These are phyloP conservation scores for Amiota mariae DNA, from an alignment of 2,888 invertebrate species.

Conservation along the genomic window DNA sequence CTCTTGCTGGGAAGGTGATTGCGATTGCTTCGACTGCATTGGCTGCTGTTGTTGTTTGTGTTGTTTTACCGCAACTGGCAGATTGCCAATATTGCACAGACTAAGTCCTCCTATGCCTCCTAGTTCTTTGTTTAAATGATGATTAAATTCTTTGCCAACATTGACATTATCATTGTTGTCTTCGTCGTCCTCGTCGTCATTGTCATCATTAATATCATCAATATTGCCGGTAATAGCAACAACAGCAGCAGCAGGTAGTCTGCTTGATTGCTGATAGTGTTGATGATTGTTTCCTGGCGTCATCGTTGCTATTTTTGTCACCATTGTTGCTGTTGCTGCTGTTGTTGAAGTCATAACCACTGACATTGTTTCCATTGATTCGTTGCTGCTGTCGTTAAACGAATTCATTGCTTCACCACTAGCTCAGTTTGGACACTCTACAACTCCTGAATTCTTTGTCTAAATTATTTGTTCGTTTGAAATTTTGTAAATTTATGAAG, in stretches of 20 bases:
- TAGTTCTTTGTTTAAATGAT: conserved; percentile 46
- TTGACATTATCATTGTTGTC: neutral
- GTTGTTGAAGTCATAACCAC: neutral
- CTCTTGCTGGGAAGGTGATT: conserved; percentile 50
- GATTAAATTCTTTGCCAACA: conserved; percentile 26
- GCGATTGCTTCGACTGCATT: conserved; percentile 32
- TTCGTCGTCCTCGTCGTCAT: neutral
- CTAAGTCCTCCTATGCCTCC: conserved; percentile 27
- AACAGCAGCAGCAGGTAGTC: conserved; percentile 15
- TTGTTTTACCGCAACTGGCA: conserved; percentile 30
- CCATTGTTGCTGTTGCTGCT: neutral
- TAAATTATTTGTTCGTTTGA: neutral
- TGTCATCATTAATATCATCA: neutral
- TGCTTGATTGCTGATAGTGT: conserved; percentile 20
- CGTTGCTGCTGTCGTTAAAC: conserved; percentile 57
- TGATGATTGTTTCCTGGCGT: conserved; percentile 8
- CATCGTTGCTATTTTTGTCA: neutral
- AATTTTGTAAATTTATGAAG: no score
- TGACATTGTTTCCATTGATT: conserved; percentile 47
- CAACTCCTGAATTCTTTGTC: neutral
- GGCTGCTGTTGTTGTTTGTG: conserved; percentile 38
- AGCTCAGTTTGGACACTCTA: neutral
- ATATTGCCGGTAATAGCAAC: neutral
- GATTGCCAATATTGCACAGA: conserved; percentile 10
- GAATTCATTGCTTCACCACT: conserved; percentile 50